phyloP scores from a whole-genome alignment of 1,140 invertebrate species.

The Saccostrea cuccullata region DNA sequence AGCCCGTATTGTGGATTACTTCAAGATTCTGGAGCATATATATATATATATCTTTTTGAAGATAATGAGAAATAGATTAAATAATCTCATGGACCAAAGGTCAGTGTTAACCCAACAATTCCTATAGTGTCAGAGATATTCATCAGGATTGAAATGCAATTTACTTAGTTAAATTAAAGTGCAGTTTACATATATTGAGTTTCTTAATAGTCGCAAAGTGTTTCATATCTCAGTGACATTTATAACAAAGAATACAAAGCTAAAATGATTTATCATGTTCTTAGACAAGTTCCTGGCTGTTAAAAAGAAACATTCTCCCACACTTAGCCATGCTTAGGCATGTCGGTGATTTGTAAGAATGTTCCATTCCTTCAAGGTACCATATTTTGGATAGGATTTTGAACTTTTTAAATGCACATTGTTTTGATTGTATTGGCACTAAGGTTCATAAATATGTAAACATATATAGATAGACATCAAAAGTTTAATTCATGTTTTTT shows the following conservation, averaged over 20 bases:
- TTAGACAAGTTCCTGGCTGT: not conserved
- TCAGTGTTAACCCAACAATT: not conserved
- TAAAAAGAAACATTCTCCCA: not conserved
- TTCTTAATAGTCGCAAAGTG: constrained; percentile 5
- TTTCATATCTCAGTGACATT: constrained; percentile 18
- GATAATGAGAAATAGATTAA: constrained; percentile 16
- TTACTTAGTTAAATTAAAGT: not conserved
- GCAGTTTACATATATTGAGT: not conserved
- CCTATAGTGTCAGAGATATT: not conserved
- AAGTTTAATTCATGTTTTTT: too few species aligned
- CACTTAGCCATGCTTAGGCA: not conserved
- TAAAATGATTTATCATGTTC: not conserved
- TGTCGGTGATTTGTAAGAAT: too few species aligned
- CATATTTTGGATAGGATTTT: too few species aligned
- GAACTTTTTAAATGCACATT: not conserved
- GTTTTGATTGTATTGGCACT: not conserved
- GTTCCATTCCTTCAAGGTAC: not conserved
- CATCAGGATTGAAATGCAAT: not conserved
- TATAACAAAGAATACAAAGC: not conserved
- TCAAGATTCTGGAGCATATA: too few species aligned
- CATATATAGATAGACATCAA: too few species aligned
- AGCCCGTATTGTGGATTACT: not conserved
- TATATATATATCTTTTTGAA: not conserved
- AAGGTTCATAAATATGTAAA: too few species aligned
- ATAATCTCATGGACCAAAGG: not conserved